These are phyloP conservation scores for Portunus trituberculatus DNA, from an alignment of 1,140 invertebrate species.

Conservation along the genomic window DNA sequence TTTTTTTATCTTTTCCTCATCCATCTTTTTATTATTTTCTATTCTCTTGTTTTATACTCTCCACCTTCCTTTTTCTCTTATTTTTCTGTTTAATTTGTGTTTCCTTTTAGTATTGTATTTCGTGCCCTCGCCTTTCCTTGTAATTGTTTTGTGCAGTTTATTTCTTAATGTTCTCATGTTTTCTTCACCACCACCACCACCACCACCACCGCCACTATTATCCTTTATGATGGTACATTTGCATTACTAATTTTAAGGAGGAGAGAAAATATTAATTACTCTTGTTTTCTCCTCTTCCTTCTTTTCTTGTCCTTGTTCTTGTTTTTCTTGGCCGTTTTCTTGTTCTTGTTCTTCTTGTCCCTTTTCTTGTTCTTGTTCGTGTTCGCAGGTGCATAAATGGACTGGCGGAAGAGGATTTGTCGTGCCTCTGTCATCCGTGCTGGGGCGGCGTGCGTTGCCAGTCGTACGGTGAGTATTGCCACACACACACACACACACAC, in stretches of 20 bases:
- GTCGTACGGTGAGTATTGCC: constrained; percentile 34
- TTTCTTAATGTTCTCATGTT: too few relatives aligned
- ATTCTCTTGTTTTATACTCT: background rate
- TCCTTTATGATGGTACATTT: background rate
- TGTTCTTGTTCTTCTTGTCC: background rate
- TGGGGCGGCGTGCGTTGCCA: constrained; percentile 51
- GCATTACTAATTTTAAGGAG: background rate
- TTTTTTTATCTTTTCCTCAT: background rate
- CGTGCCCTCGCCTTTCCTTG: too few relatives aligned
- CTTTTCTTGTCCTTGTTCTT: background rate
- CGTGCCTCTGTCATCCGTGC: constrained; percentile 56
- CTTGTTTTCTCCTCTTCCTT: background rate
- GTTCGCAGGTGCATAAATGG: constrained; percentile 48
- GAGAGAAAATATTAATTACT: background rate
- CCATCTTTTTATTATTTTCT: background rate
- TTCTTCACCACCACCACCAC: background rate
- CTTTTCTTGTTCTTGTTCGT: background rate
- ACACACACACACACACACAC: background rate
- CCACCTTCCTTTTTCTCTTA: too few relatives aligned
- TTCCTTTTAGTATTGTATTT: too few relatives aligned
- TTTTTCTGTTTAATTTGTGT: too few relatives aligned
- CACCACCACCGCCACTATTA: background rate
- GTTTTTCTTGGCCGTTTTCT: background rate
- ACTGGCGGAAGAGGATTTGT: background rate
- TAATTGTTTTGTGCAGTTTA: too few relatives aligned